Evolutionary conservation across 2,797 vertebrate genomes (phyloP), one percentile per base, ranked within the genome.

Genomic region (Mormyrops boulengeri): DNA sequence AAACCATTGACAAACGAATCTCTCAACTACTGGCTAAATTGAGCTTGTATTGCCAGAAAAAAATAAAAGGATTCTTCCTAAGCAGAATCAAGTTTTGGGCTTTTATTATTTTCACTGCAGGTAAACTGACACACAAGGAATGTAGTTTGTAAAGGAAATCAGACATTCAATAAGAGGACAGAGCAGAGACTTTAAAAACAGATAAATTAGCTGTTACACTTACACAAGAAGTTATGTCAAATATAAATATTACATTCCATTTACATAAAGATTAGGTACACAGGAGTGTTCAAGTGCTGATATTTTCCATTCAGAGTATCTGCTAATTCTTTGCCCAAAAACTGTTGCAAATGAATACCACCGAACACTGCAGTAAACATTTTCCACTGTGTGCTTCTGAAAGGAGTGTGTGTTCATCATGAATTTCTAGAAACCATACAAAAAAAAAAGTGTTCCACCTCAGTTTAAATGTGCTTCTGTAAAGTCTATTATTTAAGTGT

Each of bases 181-280:
- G 66, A 30, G 9, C 26, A 73, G 30, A 12, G 12, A 6, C 12
- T 73, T 30, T 38, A 77, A 38, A 77, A 38, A 34, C 30, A 26
- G 8, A 38, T 12, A 73, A 38, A 77, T 77, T 41, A 77, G 69
- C 9, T 73, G 34, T 38, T 38, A 38, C 12, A 38, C 4, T 73
- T 38, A 4, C 89, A 91, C 47, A 90, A 91, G 90, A 92, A 91
- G 82, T 91, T 30, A 52, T 14, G 22, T 52, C 14, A 82, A n/a
- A 82, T 47, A 41, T 1, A 82, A 22, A 82, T 69, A 44, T 82
- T 9, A 82, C 17, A 47, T 8, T 22, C 38, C 73, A 80, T 80
- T 80, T 80, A 80, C 17, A 19, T 47, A 82, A 82, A 44, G 17
- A 82, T 44, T 22, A 22, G 77, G n/a, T 3, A 82, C 77, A 47